phyloP scores from a whole-genome alignment of 2,113 vertebrate genomes.

The Thalassarche chlororhynchos region DNA sequence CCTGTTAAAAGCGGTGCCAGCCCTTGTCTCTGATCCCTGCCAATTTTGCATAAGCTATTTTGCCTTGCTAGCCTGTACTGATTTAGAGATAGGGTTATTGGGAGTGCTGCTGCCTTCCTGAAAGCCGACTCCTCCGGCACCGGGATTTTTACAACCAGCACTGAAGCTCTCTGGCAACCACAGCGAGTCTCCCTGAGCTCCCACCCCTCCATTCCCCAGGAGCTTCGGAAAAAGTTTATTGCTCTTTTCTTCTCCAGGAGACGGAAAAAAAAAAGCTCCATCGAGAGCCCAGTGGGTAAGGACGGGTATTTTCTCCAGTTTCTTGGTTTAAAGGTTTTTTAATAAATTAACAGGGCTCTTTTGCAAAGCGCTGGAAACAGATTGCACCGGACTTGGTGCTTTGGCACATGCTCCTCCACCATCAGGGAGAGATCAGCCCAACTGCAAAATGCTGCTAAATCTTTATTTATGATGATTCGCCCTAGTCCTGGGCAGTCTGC shows the following conservation, averaged over 20 bases:
- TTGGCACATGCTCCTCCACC: background rate
- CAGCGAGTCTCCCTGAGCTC: background rate
- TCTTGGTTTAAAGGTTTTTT: background rate
- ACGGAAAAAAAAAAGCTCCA: background rate
- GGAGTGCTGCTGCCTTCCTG: background rate
- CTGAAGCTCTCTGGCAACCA: background rate
- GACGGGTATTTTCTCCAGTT: background rate
- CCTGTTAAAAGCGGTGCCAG: background rate
- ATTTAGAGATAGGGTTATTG: background rate
- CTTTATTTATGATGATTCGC: accelerated
- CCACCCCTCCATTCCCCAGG: background rate
- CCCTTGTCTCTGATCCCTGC: background rate
- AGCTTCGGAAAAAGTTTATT: background rate
- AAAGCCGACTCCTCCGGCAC: background rate
- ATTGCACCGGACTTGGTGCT: accelerated
- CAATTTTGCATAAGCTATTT: background rate
- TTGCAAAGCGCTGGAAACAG: background rate
- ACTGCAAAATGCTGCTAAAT: background rate
- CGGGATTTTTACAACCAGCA: accelerated
- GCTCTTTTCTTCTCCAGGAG: background rate
- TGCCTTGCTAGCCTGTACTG: background rate
- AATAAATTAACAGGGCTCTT: background rate
- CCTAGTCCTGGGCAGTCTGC: background rate
- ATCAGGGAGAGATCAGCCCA: background rate
- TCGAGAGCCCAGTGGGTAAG: background rate